Base-by-base conservation (phyloP, 2,113 vertebrate genomes). In the Blennius ocellaris region DNA sequence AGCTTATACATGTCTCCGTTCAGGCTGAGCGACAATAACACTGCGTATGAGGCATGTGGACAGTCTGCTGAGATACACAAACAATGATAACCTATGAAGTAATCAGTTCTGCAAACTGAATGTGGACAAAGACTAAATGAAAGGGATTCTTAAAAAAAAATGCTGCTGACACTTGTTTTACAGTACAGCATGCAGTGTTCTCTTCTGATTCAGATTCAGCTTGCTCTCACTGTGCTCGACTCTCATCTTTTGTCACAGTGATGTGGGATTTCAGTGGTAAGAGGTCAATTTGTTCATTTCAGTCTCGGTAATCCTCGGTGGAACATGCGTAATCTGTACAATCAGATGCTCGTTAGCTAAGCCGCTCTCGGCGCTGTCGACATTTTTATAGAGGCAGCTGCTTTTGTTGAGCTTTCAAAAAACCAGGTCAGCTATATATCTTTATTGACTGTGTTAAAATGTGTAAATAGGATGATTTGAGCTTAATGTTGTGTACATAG, bases 301-400 rank as follows among this genome's bases (percentile, higher is more conserved):
- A 78, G 68, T 76, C 63, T 50, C 48, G 36, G 71, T 91, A 90
- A 90, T 92, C 90, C 89, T 80, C 76, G 14, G 65, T 1, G 78
- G 83, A 86, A 85, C 78, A 88, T 0, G 48, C 71, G 36, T 91
- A 91, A 92, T 92, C 91, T 87, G 76, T 81, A 89, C 81, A 89
- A 92, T 90, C 90, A 87, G 88, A 86, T 81, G 87, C 87, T 89
- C 58, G 84, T 91, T 89, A 91, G 90, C 81, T 91, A 80, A 91
- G 72, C 87, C 8, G 63, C 84, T 87, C 70, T 77, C 50, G 7
- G 71, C 56, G 3, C 69, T 80, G 69, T 69, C 11, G 7, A 65
- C 37, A 53, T 54, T 86, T 80, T 77, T 51, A 56, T 39, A 8
- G 47, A 48, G 53, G 51, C 52, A 16, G 67, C n/a, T 63, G 60